Percentiles rank a stretch among this genome's conserved stretches.
Evolutionary conservation across 2,888 invertebrate genomes (phyloP).

Genomic region (Acleris literana): DNA sequence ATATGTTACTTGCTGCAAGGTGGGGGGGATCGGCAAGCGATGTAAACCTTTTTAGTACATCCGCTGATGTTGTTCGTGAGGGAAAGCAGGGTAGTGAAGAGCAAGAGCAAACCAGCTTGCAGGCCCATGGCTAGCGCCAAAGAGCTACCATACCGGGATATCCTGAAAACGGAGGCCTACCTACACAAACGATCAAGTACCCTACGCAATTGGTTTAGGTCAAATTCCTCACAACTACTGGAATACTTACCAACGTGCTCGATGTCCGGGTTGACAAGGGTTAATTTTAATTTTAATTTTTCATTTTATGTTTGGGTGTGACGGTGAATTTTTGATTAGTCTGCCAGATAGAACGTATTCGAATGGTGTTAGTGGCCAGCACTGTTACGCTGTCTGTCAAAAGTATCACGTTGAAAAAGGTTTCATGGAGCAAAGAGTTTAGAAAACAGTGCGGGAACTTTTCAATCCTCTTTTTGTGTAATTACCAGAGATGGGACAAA

Average conservation of each 20-base stretch:
- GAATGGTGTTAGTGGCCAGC: conserved; percentile 5
- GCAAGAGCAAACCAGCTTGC: not conserved
- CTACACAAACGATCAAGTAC: not conserved
- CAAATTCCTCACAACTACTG: conserved; percentile 23
- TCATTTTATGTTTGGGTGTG: conserved; percentile 12
- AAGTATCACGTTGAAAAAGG: not conserved
- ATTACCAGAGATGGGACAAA: no score
- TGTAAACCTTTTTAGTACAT: conserved; percentile 7
- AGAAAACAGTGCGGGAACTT: no score
- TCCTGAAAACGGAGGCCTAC: conserved; percentile 14
- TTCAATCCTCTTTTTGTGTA: no score
- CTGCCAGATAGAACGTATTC: conserved; percentile 21
- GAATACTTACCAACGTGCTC: conserved; percentile 18
- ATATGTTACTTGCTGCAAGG: not conserved
- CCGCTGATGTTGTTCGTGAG: not conserved
- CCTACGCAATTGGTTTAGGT: conserved; percentile 31
- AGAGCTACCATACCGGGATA: not conserved
- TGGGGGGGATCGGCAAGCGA: not conserved
- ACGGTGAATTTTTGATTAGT: conserved; percentile 13
- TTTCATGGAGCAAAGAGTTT: not conserved
- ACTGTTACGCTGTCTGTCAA: not conserved
- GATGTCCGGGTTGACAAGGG: not conserved
- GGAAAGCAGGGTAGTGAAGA: not conserved
- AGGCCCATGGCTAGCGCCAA: conserved; percentile 9
- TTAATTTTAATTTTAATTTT: not conserved